phyloP scores from a whole-genome alignment of 2,888 invertebrate genomes.

The Eilema sororculum region DNA sequence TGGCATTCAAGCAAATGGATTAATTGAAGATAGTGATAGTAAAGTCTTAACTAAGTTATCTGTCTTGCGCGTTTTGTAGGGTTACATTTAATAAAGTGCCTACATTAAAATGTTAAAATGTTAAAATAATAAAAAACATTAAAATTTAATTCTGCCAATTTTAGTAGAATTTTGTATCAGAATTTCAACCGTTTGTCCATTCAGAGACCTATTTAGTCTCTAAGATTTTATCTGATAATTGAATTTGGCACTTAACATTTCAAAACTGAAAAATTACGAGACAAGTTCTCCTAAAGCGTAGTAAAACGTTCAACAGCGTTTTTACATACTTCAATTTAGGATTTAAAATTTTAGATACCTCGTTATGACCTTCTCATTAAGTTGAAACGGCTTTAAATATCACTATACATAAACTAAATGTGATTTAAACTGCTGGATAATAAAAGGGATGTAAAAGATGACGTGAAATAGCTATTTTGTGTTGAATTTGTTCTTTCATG shows the following conservation, averaged over 20 bases:
- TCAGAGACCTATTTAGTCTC: neutral
- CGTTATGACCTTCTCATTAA: neutral
- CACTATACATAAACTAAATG: too few species aligned
- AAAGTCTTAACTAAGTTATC: neutral
- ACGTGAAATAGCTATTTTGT: too few species aligned
- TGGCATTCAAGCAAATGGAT: neutral
- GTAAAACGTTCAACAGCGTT: neutral
- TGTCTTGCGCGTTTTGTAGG: neutral
- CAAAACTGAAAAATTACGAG: neutral
- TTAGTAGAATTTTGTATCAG: neutral
- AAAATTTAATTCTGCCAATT: neutral
- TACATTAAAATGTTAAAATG: too few species aligned
- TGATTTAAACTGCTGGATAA: too few species aligned
- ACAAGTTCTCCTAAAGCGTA: neutral
- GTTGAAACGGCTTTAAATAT: too few species aligned
- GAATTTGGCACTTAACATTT: neutral
- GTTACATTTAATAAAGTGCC: neutral
- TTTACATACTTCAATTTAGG: neutral
- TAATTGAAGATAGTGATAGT: neutral
- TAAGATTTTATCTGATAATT: neutral
- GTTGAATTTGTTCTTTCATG: too few species aligned
- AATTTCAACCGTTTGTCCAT: neutral
- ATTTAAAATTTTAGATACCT: neutral
- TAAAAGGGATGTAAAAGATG: too few species aligned
- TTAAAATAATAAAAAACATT: too few species aligned